phyloP scores from a whole-genome alignment of 1,140 invertebrate species.

The Chelonus insularis region DNA sequence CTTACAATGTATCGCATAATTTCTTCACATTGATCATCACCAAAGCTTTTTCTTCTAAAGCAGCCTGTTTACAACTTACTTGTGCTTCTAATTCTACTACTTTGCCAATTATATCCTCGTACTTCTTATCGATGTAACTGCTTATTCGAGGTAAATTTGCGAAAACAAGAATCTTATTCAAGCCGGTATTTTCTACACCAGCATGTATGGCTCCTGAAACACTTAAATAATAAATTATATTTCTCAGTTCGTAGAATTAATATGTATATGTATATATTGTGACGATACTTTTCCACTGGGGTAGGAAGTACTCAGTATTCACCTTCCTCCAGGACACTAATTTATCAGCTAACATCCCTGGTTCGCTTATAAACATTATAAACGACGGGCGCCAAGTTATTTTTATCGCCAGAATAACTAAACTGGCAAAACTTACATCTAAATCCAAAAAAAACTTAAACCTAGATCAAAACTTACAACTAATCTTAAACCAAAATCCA shows the following conservation, averaged over 20 bases:
- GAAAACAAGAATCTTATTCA: slow-evolving; percentile 24
- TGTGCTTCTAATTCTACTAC: slow-evolving; percentile 22
- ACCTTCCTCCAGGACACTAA: too few species aligned
- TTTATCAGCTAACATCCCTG: too few species aligned
- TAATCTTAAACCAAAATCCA: too few species aligned
- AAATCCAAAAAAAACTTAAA: too few species aligned
- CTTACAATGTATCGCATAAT: slow-evolving; percentile 17
- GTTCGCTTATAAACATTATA: too few species aligned
- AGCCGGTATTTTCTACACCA: slow-evolving; percentile 15
- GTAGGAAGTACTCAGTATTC: too few species aligned
- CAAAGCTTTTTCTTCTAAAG: slow-evolving; percentile 10
- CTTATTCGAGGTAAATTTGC: slow-evolving; percentile 20
- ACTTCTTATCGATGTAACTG: slow-evolving; percentile 13
- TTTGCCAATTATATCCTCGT: slow-evolving; percentile 16
- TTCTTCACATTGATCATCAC: slow-evolving; percentile 10
- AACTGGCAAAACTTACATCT: too few species aligned
- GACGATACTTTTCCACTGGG: too few species aligned
- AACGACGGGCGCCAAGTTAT: too few species aligned
- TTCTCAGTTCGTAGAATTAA: neutral
- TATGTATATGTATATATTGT: neutral
- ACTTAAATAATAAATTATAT: slow-evolving; percentile 9
- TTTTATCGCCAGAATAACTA: too few species aligned
- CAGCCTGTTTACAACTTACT: slow-evolving; percentile 23
- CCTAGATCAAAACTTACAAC: too few species aligned
- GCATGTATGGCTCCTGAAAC: slow-evolving; percentile 25